Base-by-base conservation (phyloP, 2,113 vertebrate genomes). In the Gallinago undulata region DNA sequence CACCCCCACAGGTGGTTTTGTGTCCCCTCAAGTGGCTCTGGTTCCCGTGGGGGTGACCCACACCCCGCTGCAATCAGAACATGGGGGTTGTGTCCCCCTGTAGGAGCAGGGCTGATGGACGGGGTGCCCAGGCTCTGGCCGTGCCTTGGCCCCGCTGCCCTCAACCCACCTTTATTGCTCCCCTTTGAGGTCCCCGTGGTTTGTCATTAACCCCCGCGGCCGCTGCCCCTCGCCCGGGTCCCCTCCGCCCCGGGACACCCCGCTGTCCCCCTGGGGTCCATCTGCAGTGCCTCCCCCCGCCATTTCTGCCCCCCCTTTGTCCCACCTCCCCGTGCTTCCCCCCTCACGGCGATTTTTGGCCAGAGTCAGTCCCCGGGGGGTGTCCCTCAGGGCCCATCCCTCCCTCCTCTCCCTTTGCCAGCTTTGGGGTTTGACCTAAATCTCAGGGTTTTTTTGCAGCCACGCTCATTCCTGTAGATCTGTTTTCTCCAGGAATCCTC, bases 401-500 rank as follows among this genome's bases (percentile, higher is more conserved):
- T 2, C 59, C 56, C 11, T 37, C 15, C 0, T 13, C 23, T 2
- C 13, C 15, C 83, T 23, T 2, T 11, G 37, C 41, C 1, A 1
- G 73, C 8, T 13, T 19, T 35, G 55, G 48, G 67, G 2, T 21
- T 39, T 81, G 84, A 10, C 64, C 73, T 13, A 13, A 6, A 37
- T 50, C 62, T 22, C 25, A 55, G 39, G 39, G 35, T 30, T n/a
- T 19, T 39, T 27, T 55, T 22, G 3, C 5, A 41, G 51, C 48
- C 19, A 5, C 7, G 0, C 14, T 73, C 3, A 12, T 30, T 37
- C 28, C 57, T 37, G 1, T 47, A 19, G 48, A 2, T 63, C 16
- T 16, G 23, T 57, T 72, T 68, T 27, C 67, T 39, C 7, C 0
- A 23, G n/a, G 10, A 13, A 3, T 70, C 78, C n/a, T 19, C 43